A percentile compares a stretch with the other conserved stretches of the same genome.
phyloP scores from a whole-genome alignment of 2,797 vertebrate genomes.

The Periophthalmus magnuspinnatus region DNA sequence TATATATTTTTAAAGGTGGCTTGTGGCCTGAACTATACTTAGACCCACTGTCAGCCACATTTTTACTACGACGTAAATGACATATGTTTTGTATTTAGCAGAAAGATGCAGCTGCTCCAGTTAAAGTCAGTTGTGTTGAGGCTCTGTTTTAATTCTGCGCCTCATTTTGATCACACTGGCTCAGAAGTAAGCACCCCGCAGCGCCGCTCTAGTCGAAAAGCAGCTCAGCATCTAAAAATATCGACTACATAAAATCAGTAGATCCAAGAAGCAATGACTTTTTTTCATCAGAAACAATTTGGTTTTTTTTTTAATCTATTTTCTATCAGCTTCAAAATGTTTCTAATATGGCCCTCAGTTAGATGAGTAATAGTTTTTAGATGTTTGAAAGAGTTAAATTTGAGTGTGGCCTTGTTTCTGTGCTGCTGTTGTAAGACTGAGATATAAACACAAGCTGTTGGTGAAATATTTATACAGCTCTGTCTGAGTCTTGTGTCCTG shows the following conservation, averaged over 20 bases:
- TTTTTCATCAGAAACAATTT: constrained; percentile 14
- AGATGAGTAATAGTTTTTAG: not conserved
- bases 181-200: constrained; percentile 52
- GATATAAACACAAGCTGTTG: constrained; percentile 57
- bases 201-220: constrained; percentile 39
- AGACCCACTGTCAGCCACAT: constrained; percentile 10
- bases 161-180: constrained; percentile 39
- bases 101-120: constrained; percentile 26
- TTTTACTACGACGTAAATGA: no score
- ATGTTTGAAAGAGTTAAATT: constrained; percentile 34
- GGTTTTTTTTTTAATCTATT: constrained; percentile 7
- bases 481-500: constrained; percentile 52
- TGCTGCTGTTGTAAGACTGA: constrained; percentile 40
- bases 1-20: no score
- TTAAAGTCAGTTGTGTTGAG: constrained; percentile 28
- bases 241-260: constrained; percentile 34
- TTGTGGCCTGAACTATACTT: constrained; percentile 11
- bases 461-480: constrained; percentile 67
- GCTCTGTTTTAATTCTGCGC: constrained; percentile 30
- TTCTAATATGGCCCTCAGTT: constrained; percentile 14
- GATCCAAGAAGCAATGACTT: constrained; percentile 39
- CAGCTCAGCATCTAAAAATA: constrained; percentile 65
- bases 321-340: not conserved
- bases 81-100: constrained; percentile 20
- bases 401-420: constrained; percentile 51